phyloP scores from a whole-genome alignment of 2,113 vertebrate species.

The Callithrix jacchus region DNA sequence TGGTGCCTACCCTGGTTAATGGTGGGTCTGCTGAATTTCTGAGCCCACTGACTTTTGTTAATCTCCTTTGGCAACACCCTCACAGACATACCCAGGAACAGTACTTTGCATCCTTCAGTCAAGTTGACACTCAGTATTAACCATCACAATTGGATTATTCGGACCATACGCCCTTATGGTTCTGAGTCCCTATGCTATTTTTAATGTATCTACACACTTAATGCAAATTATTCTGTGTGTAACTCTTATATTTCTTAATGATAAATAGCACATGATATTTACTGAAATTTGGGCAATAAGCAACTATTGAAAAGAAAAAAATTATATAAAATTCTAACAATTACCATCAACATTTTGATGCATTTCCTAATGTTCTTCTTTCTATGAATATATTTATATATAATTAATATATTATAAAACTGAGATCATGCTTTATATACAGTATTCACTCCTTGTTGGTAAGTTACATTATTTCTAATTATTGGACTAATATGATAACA shows the following conservation, averaged over 20 bases:
- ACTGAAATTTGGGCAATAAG: background rate
- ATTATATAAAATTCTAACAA: background rate
- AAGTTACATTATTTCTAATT: background rate
- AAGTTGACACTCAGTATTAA: no score
- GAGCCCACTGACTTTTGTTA: no score
- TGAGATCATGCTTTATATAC: background rate
- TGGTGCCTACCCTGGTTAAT: no score
- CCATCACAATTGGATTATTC: background rate
- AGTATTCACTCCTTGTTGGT: background rate
- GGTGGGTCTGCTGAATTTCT: no score
- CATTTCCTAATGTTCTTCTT: background rate
- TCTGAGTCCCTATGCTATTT: no score
- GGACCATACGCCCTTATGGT: background rate
- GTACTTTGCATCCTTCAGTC: no score
- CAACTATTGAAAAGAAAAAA: background rate
- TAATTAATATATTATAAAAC: background rate
- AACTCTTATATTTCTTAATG: background rate
- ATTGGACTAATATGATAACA: background rate
- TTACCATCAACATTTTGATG: background rate
- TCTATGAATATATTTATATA: background rate
- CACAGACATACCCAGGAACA: no score
- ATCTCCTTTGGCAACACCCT: no score
- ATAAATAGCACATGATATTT: background rate
- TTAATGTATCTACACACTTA: background rate
- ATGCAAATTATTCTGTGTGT: background rate